Percentiles rank a stretch among this genome's conserved stretches.
Conservation (phyloP, 2,113 vertebrate species). For the Pyxicephalus adspersus region DNA sequence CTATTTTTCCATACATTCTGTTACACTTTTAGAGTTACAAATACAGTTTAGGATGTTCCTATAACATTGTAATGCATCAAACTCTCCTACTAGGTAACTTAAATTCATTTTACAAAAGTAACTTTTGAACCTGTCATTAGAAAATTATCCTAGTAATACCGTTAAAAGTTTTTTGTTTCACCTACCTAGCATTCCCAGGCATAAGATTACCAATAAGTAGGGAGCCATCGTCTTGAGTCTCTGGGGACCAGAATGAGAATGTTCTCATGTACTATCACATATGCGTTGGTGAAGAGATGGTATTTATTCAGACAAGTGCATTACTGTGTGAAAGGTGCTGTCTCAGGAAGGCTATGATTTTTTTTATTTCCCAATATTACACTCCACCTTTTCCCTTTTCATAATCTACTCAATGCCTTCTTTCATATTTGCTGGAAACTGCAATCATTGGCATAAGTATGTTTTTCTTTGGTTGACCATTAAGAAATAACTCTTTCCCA, state of each 20-base stretch:
- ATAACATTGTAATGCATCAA: no score
- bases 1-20: no score
- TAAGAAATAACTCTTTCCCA: slow-evolving; percentile 3
- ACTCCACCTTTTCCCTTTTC: slow-evolving; percentile 17
- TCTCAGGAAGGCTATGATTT: slow-evolving; percentile 2
- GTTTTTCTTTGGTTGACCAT: neutral
- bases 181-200: slow-evolving; percentile 13
- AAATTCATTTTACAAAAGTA: no score
- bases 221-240: slow-evolving; percentile 20
- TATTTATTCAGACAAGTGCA: slow-evolving; percentile 4
- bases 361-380: slow-evolving; percentile 29
- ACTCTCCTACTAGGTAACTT: no score
- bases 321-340: slow-evolving; percentile 9
- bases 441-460: neutral
- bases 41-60: no score
- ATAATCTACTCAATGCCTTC: neutral
- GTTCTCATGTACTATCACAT: neutral
- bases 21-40: no score
- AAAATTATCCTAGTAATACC: no score
- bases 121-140: no score
- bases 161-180: neutral
- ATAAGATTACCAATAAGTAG: neutral
- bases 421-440: slow-evolving; percentile 5
- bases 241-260: slow-evolving; percentile 5
- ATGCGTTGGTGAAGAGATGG: neutral